Evolutionary conservation across 2,113 vertebrate species (phyloP).

Genomic region (Hippoglossus stenolepis): DNA sequence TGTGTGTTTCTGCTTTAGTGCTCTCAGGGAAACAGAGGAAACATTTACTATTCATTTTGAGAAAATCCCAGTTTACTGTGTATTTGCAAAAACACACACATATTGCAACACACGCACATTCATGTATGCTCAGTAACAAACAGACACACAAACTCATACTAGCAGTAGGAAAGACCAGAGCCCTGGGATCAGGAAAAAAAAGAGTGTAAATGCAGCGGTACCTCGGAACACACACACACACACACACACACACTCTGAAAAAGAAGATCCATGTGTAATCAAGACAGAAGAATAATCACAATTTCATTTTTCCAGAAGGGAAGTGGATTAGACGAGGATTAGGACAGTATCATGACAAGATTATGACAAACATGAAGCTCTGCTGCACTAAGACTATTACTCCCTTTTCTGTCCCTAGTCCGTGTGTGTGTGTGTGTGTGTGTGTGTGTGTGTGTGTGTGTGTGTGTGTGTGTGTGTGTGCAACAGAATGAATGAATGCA

Average conservation of each 20-base stretch:
- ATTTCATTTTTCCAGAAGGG: slow-evolving; percentile 73
- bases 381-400: slow-evolving; percentile 71
- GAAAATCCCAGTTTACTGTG: slow-evolving; percentile 6
- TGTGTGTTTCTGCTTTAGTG: slow-evolving; percentile 6
- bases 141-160: slow-evolving; percentile 24
- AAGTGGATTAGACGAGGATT: slow-evolving; percentile 76
- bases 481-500: slow-evolving; percentile 53
- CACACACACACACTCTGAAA: slow-evolving; percentile 40
- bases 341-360: slow-evolving; percentile 80
- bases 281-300: slow-evolving; percentile 71
- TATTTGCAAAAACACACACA: slow-evolving; percentile 8
- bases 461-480: slow-evolving; percentile 15
- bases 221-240: slow-evolving; percentile 3
- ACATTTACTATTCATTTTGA: slow-evolving; percentile 3
- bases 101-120: not conserved
- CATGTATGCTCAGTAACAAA: not conserved
- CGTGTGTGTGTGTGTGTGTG: slow-evolving; percentile 7
- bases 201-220: too few relatives aligned
- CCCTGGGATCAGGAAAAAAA: slow-evolving; percentile 67
- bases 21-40: slow-evolving; percentile 29
- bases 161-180: slow-evolving; percentile 64
- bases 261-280: slow-evolving; percentile 59
- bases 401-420: slow-evolving; percentile 47
- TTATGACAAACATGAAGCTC: slow-evolving; percentile 74
- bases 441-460: slow-evolving; percentile 15